Conservation (phyloP, 2,888 invertebrate species). For the Conops quadrifasciatus region DNA sequence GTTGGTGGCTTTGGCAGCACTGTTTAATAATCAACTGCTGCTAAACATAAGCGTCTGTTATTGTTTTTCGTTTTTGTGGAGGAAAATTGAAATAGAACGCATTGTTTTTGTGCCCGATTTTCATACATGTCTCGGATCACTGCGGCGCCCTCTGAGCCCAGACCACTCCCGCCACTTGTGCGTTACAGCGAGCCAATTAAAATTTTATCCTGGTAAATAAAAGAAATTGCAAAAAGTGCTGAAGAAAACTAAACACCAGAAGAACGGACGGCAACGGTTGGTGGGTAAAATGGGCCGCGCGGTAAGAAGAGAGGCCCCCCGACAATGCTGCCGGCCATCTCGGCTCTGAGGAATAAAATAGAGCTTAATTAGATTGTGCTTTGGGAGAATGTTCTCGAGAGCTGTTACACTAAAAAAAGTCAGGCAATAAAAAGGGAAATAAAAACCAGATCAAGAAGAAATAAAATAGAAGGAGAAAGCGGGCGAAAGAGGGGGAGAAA, state of each 20-base stretch:
- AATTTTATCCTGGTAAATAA: slow-evolving; percentile 27
- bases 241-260: slow-evolving; percentile 4
- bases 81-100: background rate
- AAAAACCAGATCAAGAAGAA: background rate
- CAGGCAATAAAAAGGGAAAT: background rate
- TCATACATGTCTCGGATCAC: background rate
- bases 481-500: background rate
- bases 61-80: too few relatives aligned
- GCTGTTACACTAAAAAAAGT: slow-evolving; percentile 1
- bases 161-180: background rate
- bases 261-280: background rate
- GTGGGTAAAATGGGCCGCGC: background rate
- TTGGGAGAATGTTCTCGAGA: slow-evolving; percentile 25
- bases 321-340: slow-evolving; percentile 15
- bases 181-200: slow-evolving; percentile 30
- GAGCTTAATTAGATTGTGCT: slow-evolving; percentile 34
- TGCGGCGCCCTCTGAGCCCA: background rate
- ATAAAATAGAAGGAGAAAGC: background rate
- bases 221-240: background rate
- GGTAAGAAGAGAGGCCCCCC: background rate
- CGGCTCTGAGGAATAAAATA: slow-evolving; percentile 27
- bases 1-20: too few relatives aligned
- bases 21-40: background rate
- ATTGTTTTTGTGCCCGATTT: background rate
- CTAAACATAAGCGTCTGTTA: too few relatives aligned